Conservation (phyloP, 2,797 vertebrate genomes). For the Etheostoma perlongum region DNA sequence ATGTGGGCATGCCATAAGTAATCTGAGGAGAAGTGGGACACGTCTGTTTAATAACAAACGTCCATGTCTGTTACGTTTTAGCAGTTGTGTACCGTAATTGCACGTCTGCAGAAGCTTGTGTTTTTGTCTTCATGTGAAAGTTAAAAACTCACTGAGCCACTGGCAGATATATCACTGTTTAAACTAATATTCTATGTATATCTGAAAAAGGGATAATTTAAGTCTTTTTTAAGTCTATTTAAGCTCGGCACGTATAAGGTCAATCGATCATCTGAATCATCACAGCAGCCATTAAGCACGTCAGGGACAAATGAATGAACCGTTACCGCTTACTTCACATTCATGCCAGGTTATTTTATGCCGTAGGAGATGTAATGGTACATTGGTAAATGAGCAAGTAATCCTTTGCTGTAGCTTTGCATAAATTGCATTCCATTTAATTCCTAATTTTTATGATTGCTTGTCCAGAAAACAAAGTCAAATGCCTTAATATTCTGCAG, state of each 20-base stretch:
- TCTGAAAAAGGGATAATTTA: slow-evolving; percentile 18
- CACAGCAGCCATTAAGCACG: too few species aligned
- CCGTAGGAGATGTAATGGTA: background rate
- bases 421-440: slow-evolving; percentile 3
- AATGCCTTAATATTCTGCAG: background rate
- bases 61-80: background rate
- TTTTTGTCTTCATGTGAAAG: background rate
- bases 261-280: too few species aligned
- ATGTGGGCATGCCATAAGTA: background rate
- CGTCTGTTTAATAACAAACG: background rate
- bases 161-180: background rate
- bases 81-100: background rate
- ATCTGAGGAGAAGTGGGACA: background rate
- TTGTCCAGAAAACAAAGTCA: background rate
- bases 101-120: background rate
- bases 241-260: background rate
- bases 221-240: background rate
- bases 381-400: background rate
- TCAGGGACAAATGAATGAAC: too few species aligned
- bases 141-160: background rate
- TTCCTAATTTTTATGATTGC: background rate
- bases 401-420: background rate
- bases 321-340: background rate
- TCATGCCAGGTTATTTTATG: too few species aligned
- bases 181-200: background rate